Base-by-base conservation (phyloP, 2,888 invertebrate species). In the Sialis fuliginosa region DNA sequence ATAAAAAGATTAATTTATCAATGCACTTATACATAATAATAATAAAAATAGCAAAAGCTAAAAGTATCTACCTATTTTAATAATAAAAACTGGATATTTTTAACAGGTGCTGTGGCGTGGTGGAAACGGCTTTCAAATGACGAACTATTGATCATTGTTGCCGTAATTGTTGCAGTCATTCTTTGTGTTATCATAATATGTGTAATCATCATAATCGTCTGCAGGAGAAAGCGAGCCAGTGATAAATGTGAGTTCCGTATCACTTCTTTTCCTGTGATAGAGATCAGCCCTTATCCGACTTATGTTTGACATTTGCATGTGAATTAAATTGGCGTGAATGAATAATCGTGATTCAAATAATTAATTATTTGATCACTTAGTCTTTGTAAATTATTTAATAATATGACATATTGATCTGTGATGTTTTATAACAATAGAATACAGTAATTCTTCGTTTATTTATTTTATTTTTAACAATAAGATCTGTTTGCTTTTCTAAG, bases 171-270 rank as follows among this genome's bases (percentile, higher is more conserved):
- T 46, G 75, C 75, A 39, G 71, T 81, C 52, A 69, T 84, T 52
- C 66, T 72, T n/a, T 61, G 63, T 51, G 81, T 89, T 50, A 76
- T 89, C 54, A 79, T 83, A 56, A 73, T 90, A 49, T 85, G 88
- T 67, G 79, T 87, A 63, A 79, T 87, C 61, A 85, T 90, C 61
- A 79, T 87, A 62, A 79, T 88, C 62, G 77, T 90, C 56, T 91
- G 90, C 64, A 72, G 88, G 55, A 75, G 86, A 56, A 83, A 86
- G 70, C 74, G 87, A 57, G 79, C 81, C 46, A 78, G 78, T 55
- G 81, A 81, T 55, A 86, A 86, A 77, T 86, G 86, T 87, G 71
- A 83, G 85, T 76, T 54, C 45, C 13, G 13, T 41, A 22, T 41
- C 9, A 6, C n/a, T 12, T 30, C 30, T 22, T n/a, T 41, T 41